Evolutionary conservation across 2,888 invertebrate genomes (phyloP).

Genomic region (Cyclophora punctaria): DNA sequence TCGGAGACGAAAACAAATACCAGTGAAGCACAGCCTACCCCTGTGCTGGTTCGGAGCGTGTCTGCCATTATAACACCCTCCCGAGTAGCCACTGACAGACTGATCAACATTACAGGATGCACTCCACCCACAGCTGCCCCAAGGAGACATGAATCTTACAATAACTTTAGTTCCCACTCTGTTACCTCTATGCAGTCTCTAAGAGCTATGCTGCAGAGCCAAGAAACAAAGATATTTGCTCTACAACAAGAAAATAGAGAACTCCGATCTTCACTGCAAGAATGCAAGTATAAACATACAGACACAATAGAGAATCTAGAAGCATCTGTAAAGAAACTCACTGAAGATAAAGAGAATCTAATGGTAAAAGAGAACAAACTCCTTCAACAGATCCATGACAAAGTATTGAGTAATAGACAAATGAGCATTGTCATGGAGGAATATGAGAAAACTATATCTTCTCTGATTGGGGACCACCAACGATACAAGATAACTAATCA

Average conservation of each 20-base stretch:
- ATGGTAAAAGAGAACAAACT: slow-evolving; percentile 46
- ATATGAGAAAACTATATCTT: slow-evolving; percentile 86
- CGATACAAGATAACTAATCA: slow-evolving; percentile 73
- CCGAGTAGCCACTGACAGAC: slow-evolving; percentile 54
- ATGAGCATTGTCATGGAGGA: slow-evolving; percentile 83
- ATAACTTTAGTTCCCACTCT: slow-evolving; percentile 36
- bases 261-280: slow-evolving; percentile 48
- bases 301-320: slow-evolving; percentile 45
- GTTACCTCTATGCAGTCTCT: slow-evolving; percentile 51
- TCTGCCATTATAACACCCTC: slow-evolving; percentile 61
- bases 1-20: slow-evolving; percentile 32
- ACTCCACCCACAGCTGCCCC: slow-evolving; percentile 59
- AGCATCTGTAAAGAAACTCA: slow-evolving; percentile 48
- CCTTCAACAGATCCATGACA: slow-evolving; percentile 51
- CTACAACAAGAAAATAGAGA: slow-evolving; percentile 58
- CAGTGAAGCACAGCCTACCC: slow-evolving; percentile 34
- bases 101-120: slow-evolving; percentile 54
- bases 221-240: slow-evolving; percentile 54
- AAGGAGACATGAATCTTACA: slow-evolving; percentile 37
- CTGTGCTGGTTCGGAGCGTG: slow-evolving; percentile 54
- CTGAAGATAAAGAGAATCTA: slow-evolving; percentile 44
- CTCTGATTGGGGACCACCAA: slow-evolving; percentile 82
- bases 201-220: slow-evolving; percentile 52
- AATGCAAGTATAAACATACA: slow-evolving; percentile 43
- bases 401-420: slow-evolving; percentile 55